A percentile compares a stretch with the other conserved stretches of the same genome.
Evolutionary conservation across 2,888 invertebrate genomes (phyloP).

Genomic region (Heliconius cydno): DNA sequence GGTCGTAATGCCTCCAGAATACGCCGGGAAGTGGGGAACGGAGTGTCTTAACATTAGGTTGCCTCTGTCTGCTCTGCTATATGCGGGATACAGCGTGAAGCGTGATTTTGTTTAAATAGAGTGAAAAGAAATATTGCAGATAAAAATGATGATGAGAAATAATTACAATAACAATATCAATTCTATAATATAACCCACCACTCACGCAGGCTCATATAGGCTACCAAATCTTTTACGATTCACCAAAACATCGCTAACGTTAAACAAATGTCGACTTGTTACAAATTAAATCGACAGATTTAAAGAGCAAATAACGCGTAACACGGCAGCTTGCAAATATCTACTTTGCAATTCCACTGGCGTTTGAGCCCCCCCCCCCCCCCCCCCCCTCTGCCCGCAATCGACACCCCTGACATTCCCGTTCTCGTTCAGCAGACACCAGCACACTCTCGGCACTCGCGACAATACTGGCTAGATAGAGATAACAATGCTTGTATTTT

Average conservation of each 20-base stretch:
- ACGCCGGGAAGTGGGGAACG: background rate
- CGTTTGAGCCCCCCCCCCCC: background rate
- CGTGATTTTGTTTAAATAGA: no score
- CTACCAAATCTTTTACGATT: background rate
- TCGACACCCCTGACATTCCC: background rate
- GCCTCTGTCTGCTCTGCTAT: background rate
- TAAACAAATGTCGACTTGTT: constrained; percentile 15
- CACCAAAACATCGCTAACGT: background rate
- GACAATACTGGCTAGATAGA: no score
- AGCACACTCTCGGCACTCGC: background rate
- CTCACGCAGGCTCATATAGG: background rate
- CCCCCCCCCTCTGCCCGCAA: no score
- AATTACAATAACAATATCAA: no score
- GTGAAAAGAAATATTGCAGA: no score
- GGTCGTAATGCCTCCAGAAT: background rate
- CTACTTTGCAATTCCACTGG: constrained; percentile 40
- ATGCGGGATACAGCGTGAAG: no score
- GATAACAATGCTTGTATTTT: background rate
- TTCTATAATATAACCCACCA: background rate
- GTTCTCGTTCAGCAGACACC: background rate
- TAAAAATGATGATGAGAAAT: no score
- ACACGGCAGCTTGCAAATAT: constrained; percentile 25
- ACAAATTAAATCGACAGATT: constrained; percentile 34
- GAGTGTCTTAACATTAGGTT: background rate
- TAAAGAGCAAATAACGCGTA: constrained; percentile 28